Base-by-base conservation (phyloP, 2,113 vertebrate genomes). In the Myanophis thanlyinensis region DNA sequence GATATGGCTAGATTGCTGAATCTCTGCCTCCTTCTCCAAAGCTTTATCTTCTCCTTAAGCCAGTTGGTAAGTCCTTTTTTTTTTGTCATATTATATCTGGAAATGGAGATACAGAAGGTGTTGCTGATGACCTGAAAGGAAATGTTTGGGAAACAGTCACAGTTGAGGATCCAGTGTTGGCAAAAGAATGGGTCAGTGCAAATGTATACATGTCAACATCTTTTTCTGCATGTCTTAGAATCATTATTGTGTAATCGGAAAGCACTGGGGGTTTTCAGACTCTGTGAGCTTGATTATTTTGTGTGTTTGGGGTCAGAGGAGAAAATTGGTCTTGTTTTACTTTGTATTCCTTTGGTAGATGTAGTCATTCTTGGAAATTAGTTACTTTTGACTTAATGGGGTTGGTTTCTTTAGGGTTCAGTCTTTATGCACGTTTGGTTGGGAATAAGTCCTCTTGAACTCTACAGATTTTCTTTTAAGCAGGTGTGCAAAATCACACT, bases 51-150 rank as follows among this genome's bases (percentile, higher is more conserved):
- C 95, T 98, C 98, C 93, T 95, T 99, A 97, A 98, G 98, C 85
- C 99, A 99, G 98, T 98, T 99, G 95, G 99, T 99, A 97, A 99
- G 99, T 99, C 91, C 73, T 2, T 18, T 0, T 35, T 53, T 10
- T 0, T 23, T 44, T 51, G 0, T n/a, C 0, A 25, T 2, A 53
- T 62, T 1, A 44, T 47, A 9, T 51, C 4, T 30, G 3, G 46
- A n/a, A 30, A 95, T 91, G 3, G 51, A 87, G 92, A 52, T 18
- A 18, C 25, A 59, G 30, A 54, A 48, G 90, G 44, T 54, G 22
- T 35, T n/a, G 85, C 23, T 35, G 53, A n/a, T 35, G 46, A n/a
- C 27, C 25, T 85, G 4, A 3, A 23, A 11, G 1, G 30, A 5
- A 20, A 40, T 5, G 1, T 54, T 53, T 40, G 73, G 90, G 22